Percentiles rank a stretch among this genome's conserved stretches.
Evolutionary conservation across 2,113 vertebrate species (phyloP).

Genomic region (Eudyptes chrysolophus): DNA sequence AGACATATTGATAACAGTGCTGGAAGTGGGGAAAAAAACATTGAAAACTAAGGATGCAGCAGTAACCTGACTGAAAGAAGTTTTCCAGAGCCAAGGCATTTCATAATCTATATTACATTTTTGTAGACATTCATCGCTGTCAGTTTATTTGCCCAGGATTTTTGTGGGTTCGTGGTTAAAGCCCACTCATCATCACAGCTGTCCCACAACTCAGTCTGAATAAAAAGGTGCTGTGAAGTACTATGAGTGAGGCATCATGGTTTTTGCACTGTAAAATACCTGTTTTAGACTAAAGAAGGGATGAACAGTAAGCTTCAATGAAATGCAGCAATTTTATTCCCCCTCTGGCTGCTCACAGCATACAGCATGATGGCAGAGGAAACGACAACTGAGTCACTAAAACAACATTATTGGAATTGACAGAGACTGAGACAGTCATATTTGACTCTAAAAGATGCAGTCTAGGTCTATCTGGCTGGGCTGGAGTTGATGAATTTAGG

Average conservation of each 20-base stretch:
- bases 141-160: neutral
- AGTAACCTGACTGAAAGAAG: neutral
- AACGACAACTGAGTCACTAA: slow-evolving; percentile 4
- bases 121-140: neutral
- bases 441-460: neutral
- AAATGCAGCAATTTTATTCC: neutral
- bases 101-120: neutral
- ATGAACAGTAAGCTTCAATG: neutral
- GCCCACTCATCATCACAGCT: neutral
- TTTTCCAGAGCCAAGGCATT: neutral
- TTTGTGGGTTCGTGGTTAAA: neutral
- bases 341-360: neutral
- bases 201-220: neutral
- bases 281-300: neutral
- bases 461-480: neutral
- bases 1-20: neutral
- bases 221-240: neutral
- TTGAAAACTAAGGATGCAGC: neutral
- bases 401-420: neutral
- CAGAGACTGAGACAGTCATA: neutral
- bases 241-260: neutral
- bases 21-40: neutral
- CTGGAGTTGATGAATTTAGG: neutral
- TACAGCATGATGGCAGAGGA: neutral
- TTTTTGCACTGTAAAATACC: neutral